These are phyloP conservation scores for Zaprionus ghesquierei DNA, from an alignment of 1,140 invertebrate species.

Conservation along the genomic window DNA sequence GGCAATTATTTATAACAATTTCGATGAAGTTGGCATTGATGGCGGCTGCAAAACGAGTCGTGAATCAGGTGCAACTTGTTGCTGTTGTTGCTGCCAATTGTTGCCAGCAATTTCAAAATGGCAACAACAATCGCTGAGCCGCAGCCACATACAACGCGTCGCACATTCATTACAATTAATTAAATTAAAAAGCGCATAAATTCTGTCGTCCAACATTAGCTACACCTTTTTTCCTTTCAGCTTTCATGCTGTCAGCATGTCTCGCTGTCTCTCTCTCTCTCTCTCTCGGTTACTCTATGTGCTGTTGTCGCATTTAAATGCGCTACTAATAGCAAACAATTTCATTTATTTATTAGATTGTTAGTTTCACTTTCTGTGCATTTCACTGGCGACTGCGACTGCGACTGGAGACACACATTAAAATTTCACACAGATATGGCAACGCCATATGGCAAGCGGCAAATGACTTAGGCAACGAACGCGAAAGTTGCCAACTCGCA, in stretches of 20 bases:
- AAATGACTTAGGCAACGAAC: constrained; percentile 54
- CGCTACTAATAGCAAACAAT: constrained; percentile 77
- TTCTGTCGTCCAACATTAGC: constrained; percentile 60
- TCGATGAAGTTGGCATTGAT: constrained; percentile 71
- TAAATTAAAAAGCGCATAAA: constrained; percentile 70
- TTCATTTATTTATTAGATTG: constrained; percentile 75
- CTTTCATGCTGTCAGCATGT: constrained; percentile 42
- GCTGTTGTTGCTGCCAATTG: constrained; percentile 22
- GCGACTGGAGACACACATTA: constrained; percentile 59
- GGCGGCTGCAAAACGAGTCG: constrained; percentile 48
- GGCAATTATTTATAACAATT: constrained; percentile 73
- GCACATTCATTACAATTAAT: constrained; percentile 72
- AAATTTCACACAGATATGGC: constrained; percentile 59
- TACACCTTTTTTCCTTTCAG: constrained; percentile 36
- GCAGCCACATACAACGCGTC: constrained; percentile 5
- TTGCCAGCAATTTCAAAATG: constrained; percentile 43
- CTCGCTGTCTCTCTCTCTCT: not conserved
- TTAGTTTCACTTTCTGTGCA: constrained; percentile 76
- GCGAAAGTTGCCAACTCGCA: constrained; percentile 54
- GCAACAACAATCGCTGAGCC: constrained; percentile 16
- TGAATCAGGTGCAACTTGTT: constrained; percentile 47
- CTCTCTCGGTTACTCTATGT: not conserved
- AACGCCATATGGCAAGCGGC: constrained; percentile 18
- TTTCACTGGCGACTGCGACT: constrained; percentile 54
- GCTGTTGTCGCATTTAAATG: constrained; percentile 65